Percentiles rank a stretch among this genome's conserved stretches.
phyloP scores from a whole-genome alignment of 2,113 vertebrate species.

The Sinocyclocheilus maitianheensis region DNA sequence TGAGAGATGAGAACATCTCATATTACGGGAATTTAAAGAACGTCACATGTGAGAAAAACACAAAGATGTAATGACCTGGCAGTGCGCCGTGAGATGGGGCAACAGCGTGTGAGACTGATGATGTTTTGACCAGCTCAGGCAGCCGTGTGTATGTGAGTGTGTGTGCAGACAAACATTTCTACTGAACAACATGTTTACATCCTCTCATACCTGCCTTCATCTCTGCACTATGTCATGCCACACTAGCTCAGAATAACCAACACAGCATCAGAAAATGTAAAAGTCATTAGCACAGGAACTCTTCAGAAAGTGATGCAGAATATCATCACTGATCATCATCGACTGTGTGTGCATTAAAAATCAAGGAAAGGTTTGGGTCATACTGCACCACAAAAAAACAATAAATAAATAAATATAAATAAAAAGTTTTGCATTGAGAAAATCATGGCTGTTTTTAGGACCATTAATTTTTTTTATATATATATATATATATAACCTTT shows the following conservation, averaged over 20 bases:
- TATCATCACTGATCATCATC: neutral
- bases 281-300: neutral
- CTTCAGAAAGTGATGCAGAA: neutral
- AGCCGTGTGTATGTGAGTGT: neutral
- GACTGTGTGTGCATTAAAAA: neutral
- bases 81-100: neutral
- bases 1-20: neutral
- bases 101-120: slow-evolving; percentile 24
- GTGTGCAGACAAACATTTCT: slow-evolving; percentile 28
- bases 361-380: neutral
- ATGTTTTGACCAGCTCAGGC: slow-evolving; percentile 18
- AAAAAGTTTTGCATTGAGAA: neutral
- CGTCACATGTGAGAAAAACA: neutral
- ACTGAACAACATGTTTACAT: slow-evolving; percentile 40
- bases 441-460: neutral
- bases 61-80: neutral
- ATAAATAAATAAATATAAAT: neutral
- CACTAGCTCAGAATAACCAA: neutral
- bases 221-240: neutral
- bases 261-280: neutral
- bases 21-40: slow-evolving; percentile 19
- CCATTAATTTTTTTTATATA: neutral
- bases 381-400: neutral
- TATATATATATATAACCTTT: no score
- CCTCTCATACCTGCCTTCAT: slow-evolving; percentile 22